Base-by-base conservation (phyloP, 2,888 invertebrate genomes). In the Torymus texanus region DNA sequence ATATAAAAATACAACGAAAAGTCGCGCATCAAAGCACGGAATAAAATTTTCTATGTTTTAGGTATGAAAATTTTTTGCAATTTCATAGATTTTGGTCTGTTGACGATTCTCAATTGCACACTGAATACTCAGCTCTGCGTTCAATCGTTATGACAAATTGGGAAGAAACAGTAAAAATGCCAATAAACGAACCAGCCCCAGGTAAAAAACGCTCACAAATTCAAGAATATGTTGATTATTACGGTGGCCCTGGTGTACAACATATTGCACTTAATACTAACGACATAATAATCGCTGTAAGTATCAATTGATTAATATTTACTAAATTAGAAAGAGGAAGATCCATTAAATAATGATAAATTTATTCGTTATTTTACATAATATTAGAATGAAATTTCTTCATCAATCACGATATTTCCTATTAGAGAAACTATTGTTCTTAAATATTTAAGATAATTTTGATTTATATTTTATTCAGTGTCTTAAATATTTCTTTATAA, bases 151-250 rank as follows among this genome's bases (percentile, higher is more conserved):
- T 99, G 93, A 95, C 97, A 1, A 99, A 99, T 90, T 98, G 94
- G 92, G 98, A 99, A 88, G 99, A 99, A 91, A 98, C 97, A 0
- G 95, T 99, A 8, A 98, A 97, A 93, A 93, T 99, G 94, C 99
- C 99, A 11, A 97, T 99, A 86, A 99, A 99, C 90, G 99, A 99
- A 90, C 99, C 99, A 2, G 99, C 99, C 0, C 91, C 93, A 0
- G 98, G 98, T 2, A 97, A 97, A 90, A 96, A 95, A 91, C 98
- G 97, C 90, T 98, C 98, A 82, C 99, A 99, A 92, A 99, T 99
- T 84, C 96, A 98, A 90, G 99, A 99, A 90, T 99, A 97, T 89
- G 98, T 99, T 61, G 98, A 99, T 86, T 99, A 98, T 89, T 98
- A 99, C 88, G 99, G 98, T 0, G 98, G 98, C 0, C 95, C 98